Base-by-base conservation (phyloP, 2,113 vertebrate species). In the Apaloderma vittatum region DNA sequence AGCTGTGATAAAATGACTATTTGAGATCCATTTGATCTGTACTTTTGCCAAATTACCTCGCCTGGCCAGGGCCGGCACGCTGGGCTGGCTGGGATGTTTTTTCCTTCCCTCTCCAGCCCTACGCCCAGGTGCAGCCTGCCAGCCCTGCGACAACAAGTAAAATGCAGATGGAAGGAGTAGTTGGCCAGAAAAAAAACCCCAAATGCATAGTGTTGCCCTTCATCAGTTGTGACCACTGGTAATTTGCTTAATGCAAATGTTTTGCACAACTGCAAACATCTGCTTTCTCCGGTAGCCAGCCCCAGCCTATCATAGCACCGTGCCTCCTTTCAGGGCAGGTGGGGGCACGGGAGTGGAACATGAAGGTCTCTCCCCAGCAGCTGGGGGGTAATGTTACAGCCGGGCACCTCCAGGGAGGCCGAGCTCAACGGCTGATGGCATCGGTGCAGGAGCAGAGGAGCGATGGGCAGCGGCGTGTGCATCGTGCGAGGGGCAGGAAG, bases 231-330 rank as follows among this genome's bases (percentile, higher is more conserved):
- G 65, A 26, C 49, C 70, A 3, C 24, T 5, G 13, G 36, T 40
- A 5, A 37, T 76, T 84, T 57, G 36, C 63, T 49, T 51, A 30
- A 51, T 34, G 37, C 72, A 20, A 18, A 54, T 21, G 58, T 15
- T 79, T 12, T 49, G 24, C 67, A 8, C 59, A 77, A 73, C 32
- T 48, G 40, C 14, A 48, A 43, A 21, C 43, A 30, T n/a, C 29
- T 72, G 91, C 63, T 36, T 4, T 51, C 12, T 6, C 4, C 37
- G 34, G 80, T 18, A 6, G 2, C 46, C 48, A 19, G n/a, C 57
- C 62, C 2, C n/a, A 29, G 29, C 1, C 0, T 3, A 3, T 15
- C 13, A 2, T 6, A 1, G 0, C 2, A 2, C 51, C 8, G 8
- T 30, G 51, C 36, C 51, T 40, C 71, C 57, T 57, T 10, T 36